Percentiles rank a stretch among this genome's conserved stretches.
These are phyloP conservation scores for Ifrita kowaldi DNA, from an alignment of 2,113 vertebrate species.

Conservation along the genomic window DNA sequence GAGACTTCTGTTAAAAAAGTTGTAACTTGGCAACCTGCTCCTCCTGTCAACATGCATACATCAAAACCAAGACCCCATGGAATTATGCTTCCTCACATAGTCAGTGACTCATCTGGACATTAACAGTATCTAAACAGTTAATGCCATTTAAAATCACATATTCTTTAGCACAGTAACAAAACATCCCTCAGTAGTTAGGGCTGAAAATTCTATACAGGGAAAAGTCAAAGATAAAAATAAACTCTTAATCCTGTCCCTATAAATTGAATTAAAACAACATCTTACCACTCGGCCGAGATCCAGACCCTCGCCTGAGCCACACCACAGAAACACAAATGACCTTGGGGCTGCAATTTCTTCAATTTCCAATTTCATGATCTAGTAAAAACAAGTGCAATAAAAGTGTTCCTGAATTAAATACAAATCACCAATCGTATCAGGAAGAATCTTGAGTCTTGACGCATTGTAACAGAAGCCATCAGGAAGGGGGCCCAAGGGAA, in stretches of 20 bases:
- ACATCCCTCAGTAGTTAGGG: not conserved
- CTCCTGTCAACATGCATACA: not conserved
- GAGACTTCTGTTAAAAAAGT: not conserved
- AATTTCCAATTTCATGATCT: slow-evolving; percentile 99
- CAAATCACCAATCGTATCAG: not conserved
- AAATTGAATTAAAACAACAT: slow-evolving; percentile 26
- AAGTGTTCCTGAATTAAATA: not conserved
- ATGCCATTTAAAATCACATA: not conserved
- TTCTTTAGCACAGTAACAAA: not conserved
- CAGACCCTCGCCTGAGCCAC: slow-evolving; percentile 93
- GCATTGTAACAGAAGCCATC: not conserved
- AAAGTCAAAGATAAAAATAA: not conserved
- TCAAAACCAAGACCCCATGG: not conserved
- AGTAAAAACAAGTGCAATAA: not conserved
- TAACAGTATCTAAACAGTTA: not conserved
- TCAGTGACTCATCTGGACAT: not conserved
- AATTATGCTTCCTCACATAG: not conserved
- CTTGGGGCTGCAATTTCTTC: slow-evolving; percentile 92
- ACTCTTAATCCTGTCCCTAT: not conserved
- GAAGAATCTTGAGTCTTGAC: not conserved
- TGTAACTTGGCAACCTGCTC: not conserved
- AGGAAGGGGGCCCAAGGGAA: not conserved
- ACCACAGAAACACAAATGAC: slow-evolving; percentile 98
- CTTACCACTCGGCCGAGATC: slow-evolving; percentile 96
- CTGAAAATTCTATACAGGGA: not conserved